Percentiles rank a stretch among this genome's conserved stretches.
Evolutionary conservation across 53 echinoderm and acorn worm genomes (phyloP).

Genomic region (Echinometra lucunter): DNA sequence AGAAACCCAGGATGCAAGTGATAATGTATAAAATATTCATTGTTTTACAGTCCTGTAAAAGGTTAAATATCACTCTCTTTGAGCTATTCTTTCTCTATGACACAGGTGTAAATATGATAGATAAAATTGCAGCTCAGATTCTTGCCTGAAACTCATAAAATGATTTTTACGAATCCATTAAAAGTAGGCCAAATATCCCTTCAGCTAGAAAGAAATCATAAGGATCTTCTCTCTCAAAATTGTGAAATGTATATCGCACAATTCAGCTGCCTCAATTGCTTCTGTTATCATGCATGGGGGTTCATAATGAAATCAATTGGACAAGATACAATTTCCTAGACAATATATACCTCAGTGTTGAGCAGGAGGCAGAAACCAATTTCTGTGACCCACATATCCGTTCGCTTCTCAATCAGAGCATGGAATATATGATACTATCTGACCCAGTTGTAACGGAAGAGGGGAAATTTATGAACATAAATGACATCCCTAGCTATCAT

Average conservation of each 20-base stretch:
- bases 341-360: not conserved
- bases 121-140: slow-evolving; percentile 24
- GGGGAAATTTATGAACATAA: not conserved
- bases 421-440: slow-evolving; percentile 6
- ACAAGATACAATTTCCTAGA: slow-evolving; percentile 7
- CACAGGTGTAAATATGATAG: not conserved
- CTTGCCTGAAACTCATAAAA: slow-evolving; percentile 20
- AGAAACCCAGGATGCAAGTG: not conserved
- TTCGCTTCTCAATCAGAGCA: not conserved
- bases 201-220: not conserved
- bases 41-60: not conserved
- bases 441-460: not conserved
- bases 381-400: not conserved
- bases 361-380: not conserved
- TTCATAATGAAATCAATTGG: slow-evolving; percentile 1
- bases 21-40: not conserved
- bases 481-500: not conserved
- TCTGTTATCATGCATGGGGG: not conserved
- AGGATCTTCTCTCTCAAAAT: not conserved
- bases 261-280: not conserved
- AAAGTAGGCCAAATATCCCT: slow-evolving; percentile 35
- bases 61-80: not conserved
- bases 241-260: not conserved
- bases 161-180: no score
- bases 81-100: not conserved